phyloP scores from a whole-genome alignment of 2,113 vertebrate genomes.

The Corythornis cristatus region DNA sequence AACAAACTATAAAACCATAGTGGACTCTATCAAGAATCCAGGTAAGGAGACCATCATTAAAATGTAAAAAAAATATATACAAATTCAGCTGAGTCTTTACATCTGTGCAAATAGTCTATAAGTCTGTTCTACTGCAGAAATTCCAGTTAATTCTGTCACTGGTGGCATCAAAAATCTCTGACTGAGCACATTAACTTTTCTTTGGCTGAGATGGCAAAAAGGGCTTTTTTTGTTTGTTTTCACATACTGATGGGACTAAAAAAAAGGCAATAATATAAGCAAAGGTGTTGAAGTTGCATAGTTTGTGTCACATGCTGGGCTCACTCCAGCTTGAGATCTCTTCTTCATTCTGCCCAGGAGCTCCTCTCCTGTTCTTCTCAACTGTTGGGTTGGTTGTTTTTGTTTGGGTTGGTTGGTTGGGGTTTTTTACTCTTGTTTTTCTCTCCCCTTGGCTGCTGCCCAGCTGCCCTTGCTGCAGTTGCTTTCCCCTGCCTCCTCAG shows the following conservation, averaged over 20 bases:
- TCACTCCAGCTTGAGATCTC: background rate
- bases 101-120: background rate
- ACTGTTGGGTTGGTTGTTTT: no score
- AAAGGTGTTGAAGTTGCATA: background rate
- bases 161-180: background rate
- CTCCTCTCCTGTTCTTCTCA: background rate
- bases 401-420: background rate
- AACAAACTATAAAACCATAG: slow-evolving; percentile 91
- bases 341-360: background rate
- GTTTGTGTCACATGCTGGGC: background rate
- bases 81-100: background rate
- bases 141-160: background rate
- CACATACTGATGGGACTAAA: background rate
- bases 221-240: background rate
- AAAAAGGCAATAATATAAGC: background rate
- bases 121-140: background rate
- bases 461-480: background rate
- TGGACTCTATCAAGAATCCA: slow-evolving; percentile 95
- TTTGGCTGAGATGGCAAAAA: background rate
- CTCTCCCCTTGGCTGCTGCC: background rate
- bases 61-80: background rate
- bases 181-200: background rate
- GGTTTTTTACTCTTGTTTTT: background rate
- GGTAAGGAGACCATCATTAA: slow-evolving; percentile 72
- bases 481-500: background rate